Evolutionary conservation across 2,797 vertebrate genomes (phyloP).

Genomic region (Amblyraja radiata): DNA sequence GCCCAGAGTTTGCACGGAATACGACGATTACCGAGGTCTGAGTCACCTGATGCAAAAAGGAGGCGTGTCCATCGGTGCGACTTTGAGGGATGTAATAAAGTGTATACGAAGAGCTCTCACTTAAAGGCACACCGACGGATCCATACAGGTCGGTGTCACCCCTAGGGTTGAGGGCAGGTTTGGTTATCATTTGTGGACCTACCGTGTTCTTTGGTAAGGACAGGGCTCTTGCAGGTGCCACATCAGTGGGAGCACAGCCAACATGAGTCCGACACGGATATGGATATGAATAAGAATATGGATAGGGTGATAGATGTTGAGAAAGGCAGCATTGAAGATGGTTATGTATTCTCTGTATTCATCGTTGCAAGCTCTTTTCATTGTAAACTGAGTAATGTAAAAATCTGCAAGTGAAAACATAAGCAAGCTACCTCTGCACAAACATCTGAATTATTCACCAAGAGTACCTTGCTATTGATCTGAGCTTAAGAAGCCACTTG

Average conservation of each 20-base stretch:
- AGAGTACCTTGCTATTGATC: not conserved
- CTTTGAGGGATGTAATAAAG: constrained; percentile 93
- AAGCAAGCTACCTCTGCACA: not conserved
- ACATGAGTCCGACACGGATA: not conserved
- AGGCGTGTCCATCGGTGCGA: constrained; percentile 91
- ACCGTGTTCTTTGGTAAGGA: not conserved
- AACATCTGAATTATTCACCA: not conserved
- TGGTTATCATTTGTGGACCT: not conserved
- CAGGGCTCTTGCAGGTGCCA: not conserved
- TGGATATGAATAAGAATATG: not conserved
- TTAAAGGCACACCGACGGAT: constrained; percentile 90
- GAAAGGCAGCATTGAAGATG: not conserved
- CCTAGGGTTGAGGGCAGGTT: not conserved
- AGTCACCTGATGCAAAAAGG: constrained; percentile 79
- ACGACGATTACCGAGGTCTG: constrained; percentile 35
- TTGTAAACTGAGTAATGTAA: not conserved
- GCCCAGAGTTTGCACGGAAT: constrained; percentile 45
- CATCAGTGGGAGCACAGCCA: not conserved
- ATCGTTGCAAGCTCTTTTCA: not conserved
- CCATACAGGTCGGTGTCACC: constrained; percentile 74
- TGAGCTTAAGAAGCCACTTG: not conserved
- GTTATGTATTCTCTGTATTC: not conserved
- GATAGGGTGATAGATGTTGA: not conserved
- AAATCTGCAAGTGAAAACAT: not conserved
- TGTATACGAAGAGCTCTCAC: constrained; percentile 97